A percentile compares a stretch with the other conserved stretches of the same genome.
phyloP scores from a whole-genome alignment of 2,797 vertebrate genomes.

The Tinamus major region DNA sequence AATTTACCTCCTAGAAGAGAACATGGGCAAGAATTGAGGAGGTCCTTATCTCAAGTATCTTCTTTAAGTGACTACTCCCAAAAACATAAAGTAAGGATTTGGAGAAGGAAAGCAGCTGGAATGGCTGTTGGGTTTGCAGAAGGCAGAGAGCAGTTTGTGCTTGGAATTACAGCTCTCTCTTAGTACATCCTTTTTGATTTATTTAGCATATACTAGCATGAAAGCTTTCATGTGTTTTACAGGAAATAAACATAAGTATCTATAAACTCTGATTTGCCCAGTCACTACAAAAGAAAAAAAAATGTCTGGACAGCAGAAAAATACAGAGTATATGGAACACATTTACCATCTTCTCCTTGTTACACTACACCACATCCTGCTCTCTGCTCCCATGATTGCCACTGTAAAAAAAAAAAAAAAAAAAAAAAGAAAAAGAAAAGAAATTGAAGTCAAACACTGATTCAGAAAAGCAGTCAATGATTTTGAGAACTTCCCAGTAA shows the following conservation, averaged over 20 bases:
- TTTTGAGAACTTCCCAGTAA: neutral
- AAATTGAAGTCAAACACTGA: neutral
- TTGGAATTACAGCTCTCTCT: neutral
- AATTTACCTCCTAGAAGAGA: neutral
- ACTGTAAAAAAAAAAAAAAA: neutral
- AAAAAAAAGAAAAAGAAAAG: neutral
- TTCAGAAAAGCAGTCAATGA: neutral
- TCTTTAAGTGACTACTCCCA: slow-evolving; percentile 3
- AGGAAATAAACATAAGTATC: neutral
- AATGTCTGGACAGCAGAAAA: neutral
- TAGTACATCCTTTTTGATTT: neutral
- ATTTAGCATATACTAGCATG: neutral
- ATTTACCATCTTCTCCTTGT: neutral
- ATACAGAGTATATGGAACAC: neutral
- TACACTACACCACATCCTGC: neutral
- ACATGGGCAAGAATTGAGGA: neutral
- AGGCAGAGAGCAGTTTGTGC: neutral
- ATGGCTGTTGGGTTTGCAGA: neutral
- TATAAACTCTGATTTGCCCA: neutral
- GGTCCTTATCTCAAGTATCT: neutral
- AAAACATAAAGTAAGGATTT: neutral
- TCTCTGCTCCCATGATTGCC: neutral
- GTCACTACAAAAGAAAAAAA: neutral
- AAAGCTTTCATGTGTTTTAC: neutral
- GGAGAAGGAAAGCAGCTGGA: neutral